These are phyloP conservation scores for Tiphia femorata DNA, from an alignment of 2,888 invertebrate genomes.

Conservation along the genomic window DNA sequence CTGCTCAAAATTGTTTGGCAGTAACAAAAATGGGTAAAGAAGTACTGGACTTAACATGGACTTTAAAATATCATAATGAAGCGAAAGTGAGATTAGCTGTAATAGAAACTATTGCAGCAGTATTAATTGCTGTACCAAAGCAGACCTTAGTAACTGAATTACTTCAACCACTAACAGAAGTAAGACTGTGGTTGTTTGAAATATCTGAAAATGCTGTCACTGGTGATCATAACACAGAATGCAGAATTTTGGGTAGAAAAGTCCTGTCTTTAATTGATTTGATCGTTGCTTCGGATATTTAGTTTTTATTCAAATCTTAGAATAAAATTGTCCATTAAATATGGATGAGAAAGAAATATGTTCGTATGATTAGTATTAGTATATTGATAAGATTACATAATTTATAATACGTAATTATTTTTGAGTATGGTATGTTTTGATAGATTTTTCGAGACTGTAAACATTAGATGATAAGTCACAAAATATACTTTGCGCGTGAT, in stretches of 20 bases:
- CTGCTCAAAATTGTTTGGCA: slow-evolving; percentile 78
- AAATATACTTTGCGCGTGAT: too few species aligned
- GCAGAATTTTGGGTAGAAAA: slow-evolving; percentile 75
- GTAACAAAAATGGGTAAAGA: slow-evolving; percentile 78
- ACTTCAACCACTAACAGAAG: slow-evolving; percentile 75
- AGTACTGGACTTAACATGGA: slow-evolving; percentile 77
- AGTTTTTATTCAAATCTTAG: too few species aligned
- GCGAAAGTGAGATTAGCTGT: slow-evolving; percentile 77
- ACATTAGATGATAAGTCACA: too few species aligned
- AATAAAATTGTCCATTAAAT: background rate
- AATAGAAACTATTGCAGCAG: slow-evolving; percentile 77
- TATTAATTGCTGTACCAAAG: slow-evolving; percentile 75
- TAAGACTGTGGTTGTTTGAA: slow-evolving; percentile 77
- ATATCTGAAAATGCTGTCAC: slow-evolving; percentile 72
- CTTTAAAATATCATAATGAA: slow-evolving; percentile 77
- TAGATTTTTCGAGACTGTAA: too few species aligned
- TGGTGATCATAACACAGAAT: slow-evolving; percentile 77
- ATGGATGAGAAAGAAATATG: background rate
- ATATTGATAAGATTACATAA: background rate
- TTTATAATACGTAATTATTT: too few species aligned
- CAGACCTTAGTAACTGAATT: slow-evolving; percentile 74
- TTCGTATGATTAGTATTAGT: slow-evolving; percentile 8
- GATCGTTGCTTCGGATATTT: slow-evolving; percentile 21
- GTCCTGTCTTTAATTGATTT: slow-evolving; percentile 73
- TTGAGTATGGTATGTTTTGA: too few species aligned